Percentiles rank a stretch among this genome's conserved stretches.
Conservation (phyloP, 1,140 invertebrate genomes). For the Cydia splendana region DNA sequence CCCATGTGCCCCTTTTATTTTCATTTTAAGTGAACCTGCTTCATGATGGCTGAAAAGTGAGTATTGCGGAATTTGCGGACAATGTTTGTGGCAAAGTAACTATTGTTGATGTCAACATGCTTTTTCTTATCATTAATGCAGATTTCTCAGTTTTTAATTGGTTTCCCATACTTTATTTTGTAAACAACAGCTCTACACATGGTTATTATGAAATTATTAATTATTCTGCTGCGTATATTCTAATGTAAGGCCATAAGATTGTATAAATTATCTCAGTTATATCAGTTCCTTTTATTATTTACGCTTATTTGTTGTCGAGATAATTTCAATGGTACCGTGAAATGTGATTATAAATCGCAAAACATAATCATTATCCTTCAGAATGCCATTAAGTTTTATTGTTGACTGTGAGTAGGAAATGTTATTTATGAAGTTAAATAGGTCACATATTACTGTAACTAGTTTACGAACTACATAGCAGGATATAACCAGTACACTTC, state of each 20-base stretch:
- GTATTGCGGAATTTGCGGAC: conserved; percentile 43
- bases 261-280: background rate
- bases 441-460: conserved; percentile 1
- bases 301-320: background rate
- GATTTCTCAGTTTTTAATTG: conserved; percentile 13
- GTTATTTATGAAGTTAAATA: background rate
- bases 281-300: conserved; percentile 25
- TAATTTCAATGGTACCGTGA: background rate
- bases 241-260: conserved; percentile 5
- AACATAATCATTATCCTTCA: conserved; percentile 1
- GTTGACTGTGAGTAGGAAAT: background rate
- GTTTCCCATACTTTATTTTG: background rate
- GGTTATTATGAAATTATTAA: background rate
- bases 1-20: conserved; percentile 60
- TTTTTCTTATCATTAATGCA: conserved; percentile 37
- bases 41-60: conserved; percentile 72
- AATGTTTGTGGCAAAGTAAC: conserved; percentile 33
- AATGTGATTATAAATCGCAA: conserved; percentile 21
- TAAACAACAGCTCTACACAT: background rate
- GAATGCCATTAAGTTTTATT: background rate
- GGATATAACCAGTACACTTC: background rate
- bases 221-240: conserved; percentile 4
- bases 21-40: conserved; percentile 44
- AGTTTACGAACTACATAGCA: background rate
- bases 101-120: conserved; percentile 31